Conservation (phyloP, 2,113 vertebrate species). For the Nibea albiflora region DNA sequence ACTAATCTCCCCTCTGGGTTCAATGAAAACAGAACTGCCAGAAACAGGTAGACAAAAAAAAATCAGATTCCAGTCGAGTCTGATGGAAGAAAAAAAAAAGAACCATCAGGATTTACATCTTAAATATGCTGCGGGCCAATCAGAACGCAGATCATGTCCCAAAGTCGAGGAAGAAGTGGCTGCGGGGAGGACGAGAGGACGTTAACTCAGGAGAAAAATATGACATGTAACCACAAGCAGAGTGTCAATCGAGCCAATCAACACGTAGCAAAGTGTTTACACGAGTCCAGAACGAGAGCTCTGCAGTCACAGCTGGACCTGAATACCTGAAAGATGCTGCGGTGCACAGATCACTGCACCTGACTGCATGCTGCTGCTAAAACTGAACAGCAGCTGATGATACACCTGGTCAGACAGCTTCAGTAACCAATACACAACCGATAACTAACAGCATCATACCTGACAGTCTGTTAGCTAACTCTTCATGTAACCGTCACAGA, state of each 20-base stretch:
- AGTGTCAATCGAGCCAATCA: background rate
- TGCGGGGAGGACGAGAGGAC: background rate
- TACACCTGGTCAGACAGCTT: too few relatives aligned
- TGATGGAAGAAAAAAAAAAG: background rate
- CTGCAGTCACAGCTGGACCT: too few relatives aligned
- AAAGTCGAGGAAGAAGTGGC: conserved; percentile 16
- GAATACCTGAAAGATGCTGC: too few relatives aligned
- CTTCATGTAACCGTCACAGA: too few relatives aligned
- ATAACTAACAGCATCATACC: too few relatives aligned
- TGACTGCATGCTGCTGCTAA: too few relatives aligned
- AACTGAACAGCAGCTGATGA: too few relatives aligned
- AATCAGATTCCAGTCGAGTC: conserved; percentile 8
- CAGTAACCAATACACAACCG: too few relatives aligned
- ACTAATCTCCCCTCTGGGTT: conserved; percentile 44
- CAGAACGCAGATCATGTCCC: conserved; percentile 30
- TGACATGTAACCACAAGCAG: too few relatives aligned
- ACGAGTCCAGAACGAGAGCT: background rate
- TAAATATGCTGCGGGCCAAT: background rate
- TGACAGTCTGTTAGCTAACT: too few relatives aligned
- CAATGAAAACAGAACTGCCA: conserved; percentile 43
- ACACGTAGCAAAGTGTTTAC: background rate
- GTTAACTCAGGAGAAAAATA: background rate
- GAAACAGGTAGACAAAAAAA: background rate
- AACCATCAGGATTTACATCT: conserved; percentile 34
- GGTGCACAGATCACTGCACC: too few relatives aligned